Base-by-base conservation (phyloP, 2,888 invertebrate species). In the Caenorhabditis afra region DNA sequence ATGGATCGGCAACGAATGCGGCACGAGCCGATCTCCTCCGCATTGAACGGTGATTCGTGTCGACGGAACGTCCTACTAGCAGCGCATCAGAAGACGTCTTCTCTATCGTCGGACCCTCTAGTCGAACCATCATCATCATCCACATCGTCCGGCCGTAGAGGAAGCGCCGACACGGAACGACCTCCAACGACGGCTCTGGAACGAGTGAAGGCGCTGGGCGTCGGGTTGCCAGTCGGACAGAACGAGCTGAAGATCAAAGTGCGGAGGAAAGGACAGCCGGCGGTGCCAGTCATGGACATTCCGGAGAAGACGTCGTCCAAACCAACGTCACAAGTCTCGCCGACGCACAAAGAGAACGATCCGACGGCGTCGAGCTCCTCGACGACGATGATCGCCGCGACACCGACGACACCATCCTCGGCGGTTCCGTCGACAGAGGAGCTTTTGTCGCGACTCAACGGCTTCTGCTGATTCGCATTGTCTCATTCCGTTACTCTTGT, bases 211-310 rank as follows among this genome's bases (percentile, higher is more conserved):
- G 71, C 68, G 11, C 49, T 73, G 11, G 79, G 79, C 14, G 64
- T 73, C 3, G 73, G 57, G 41, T 22, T 79, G 29, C 79, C 77
- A 11, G 39, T 62, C 14, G 77, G 71, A 10, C 68, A 68, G 29
- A 62, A 66, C 39, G 76, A 76, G 29, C 44, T 76, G 58, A 82
- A 80, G 45, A 49, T 79, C 11, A 29, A 70, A 47, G 68, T 86
- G 11, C 55, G 86, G n/a, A 39, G 78, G 73, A 83, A 81, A 57
- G 84, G 84, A 53, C 79, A 73, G 62, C 82, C 84, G 10, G 81
- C 84, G 1, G 75, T 75, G 11, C 75, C 80, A 7, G 67, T 85
- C 10, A 75, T 81, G 80, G 39, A 35, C n/a, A 39, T 39, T 39
- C 39, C 39, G 10, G 37, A 22, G 12, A 14, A 57, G 8, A 16